A percentile compares a stretch with the other conserved stretches of the same genome.
These are phyloP conservation scores for Gasterosteus nipponicus DNA, from an alignment of 2,113 vertebrate genomes.

Conservation along the genomic window DNA sequence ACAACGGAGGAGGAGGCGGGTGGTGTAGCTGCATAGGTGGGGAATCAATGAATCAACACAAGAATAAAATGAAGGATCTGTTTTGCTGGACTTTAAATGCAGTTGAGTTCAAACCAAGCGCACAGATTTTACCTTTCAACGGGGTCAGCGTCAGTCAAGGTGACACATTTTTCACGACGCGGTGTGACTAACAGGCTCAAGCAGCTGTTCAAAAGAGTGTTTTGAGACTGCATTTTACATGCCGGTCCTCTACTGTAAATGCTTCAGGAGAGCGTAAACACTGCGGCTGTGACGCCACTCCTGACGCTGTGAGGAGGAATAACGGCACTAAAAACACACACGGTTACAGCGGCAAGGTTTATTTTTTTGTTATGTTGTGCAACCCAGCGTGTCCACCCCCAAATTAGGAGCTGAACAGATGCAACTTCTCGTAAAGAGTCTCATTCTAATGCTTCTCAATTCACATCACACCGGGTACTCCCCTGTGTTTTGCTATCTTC, in stretches of 20 bases:
- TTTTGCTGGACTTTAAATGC: neutral
- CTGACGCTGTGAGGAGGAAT: slow-evolving; percentile 12
- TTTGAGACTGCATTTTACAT: slow-evolving; percentile 17
- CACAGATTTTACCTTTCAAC: neutral
- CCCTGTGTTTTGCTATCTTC: neutral
- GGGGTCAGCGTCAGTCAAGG: neutral
- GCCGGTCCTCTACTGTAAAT: slow-evolving; percentile 14
- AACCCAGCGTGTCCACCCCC: slow-evolving; percentile 30
- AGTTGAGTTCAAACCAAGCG: neutral
- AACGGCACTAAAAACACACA: slow-evolving; percentile 16
- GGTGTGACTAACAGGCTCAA: slow-evolving; percentile 49
- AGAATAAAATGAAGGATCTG: neutral
- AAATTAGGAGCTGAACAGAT: neutral
- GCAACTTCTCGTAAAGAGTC: slow-evolving; percentile 12
- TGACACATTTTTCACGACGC: slow-evolving; percentile 42
- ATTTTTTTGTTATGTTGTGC: slow-evolving; percentile 2
- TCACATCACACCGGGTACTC: neutral
- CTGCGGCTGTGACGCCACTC: slow-evolving; percentile 6
- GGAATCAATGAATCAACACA: neutral
- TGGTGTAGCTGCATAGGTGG: slow-evolving; percentile 13
- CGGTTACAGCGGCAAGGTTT: neutral
- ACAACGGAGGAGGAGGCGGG: slow-evolving; percentile 14
- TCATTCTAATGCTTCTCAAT: slow-evolving; percentile 17
- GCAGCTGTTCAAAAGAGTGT: slow-evolving; percentile 26
- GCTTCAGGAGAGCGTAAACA: slow-evolving; percentile 14